Evolutionary conservation across 2,888 invertebrate genomes (phyloP).

Genomic region (Parnassius glacialis): DNA sequence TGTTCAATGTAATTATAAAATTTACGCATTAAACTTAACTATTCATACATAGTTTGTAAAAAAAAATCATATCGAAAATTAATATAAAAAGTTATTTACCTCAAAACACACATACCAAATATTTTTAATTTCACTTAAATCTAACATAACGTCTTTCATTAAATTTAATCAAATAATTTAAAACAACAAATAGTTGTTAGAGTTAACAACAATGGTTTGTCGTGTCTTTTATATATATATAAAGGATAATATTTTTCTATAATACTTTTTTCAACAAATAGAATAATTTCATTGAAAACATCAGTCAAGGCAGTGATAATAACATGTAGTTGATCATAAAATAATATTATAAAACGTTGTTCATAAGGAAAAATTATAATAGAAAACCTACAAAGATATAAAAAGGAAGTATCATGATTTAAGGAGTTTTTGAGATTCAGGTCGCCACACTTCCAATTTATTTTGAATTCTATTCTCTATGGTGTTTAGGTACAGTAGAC

Average conservation of each 20-base stretch:
- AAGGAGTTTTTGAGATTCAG: slow-evolving; percentile 13
- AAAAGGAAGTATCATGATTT: slow-evolving; percentile 3
- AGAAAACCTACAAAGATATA: slow-evolving; percentile 3
- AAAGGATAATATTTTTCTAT: slow-evolving; percentile 58
- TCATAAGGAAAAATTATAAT: slow-evolving; percentile 6
- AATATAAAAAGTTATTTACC: slow-evolving; percentile 55
- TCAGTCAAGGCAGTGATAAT: slow-evolving; percentile 76
- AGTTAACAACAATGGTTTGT: slow-evolving; percentile 69
- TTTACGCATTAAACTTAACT: slow-evolving; percentile 51
- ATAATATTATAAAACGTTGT: slow-evolving; percentile 18
- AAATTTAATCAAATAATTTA: slow-evolving; percentile 76
- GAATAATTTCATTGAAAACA: slow-evolving; percentile 68
- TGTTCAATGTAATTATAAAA: slow-evolving; percentile 52
- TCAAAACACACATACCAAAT: slow-evolving; percentile 65
- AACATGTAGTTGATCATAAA: slow-evolving; percentile 58
- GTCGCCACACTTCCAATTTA: not conserved
- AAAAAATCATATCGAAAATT: slow-evolving; percentile 51
- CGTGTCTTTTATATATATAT: slow-evolving; percentile 17
- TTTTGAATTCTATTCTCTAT: not conserved
- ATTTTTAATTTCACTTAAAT: slow-evolving; percentile 44
- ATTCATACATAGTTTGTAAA: slow-evolving; percentile 35
- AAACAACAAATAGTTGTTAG: slow-evolving; percentile 69
- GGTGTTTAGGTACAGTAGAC: too few species aligned
- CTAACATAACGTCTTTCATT: slow-evolving; percentile 58
- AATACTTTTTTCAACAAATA: slow-evolving; percentile 64